A percentile compares a stretch with the other conserved stretches of the same genome.
Evolutionary conservation across 2,888 invertebrate species (phyloP).

Genomic region (Trichopoda pennipes): DNA sequence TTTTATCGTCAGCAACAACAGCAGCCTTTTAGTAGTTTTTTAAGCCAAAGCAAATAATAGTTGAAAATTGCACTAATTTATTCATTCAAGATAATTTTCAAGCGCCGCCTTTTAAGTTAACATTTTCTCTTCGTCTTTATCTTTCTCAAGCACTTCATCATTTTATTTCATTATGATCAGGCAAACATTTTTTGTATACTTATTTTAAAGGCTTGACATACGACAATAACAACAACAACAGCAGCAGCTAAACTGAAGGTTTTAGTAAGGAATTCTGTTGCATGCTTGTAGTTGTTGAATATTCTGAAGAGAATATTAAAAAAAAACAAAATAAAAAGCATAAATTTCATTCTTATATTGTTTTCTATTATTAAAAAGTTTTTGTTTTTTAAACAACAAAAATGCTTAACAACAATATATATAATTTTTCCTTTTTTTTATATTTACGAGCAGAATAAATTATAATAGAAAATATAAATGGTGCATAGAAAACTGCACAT

Average conservation of each 20-base stretch:
- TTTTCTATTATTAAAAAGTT: conserved; percentile 65
- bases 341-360: conserved; percentile 58
- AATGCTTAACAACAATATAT: not conserved
- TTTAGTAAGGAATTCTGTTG: conserved; percentile 38
- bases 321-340: not conserved
- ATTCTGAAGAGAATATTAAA: not conserved
- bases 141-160: conserved; percentile 18
- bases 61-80: conserved; percentile 70
- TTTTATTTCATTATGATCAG: conserved; percentile 43
- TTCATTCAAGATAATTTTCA: conserved; percentile 71
- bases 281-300: conserved; percentile 32
- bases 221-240: not conserved
- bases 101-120: conserved; percentile 62
- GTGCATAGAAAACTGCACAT: conserved; percentile 25
- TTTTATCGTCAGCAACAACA: conserved; percentile 8
- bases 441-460: conserved; percentile 53
- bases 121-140: conserved; percentile 22
- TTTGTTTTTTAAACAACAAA: conserved; percentile 41
- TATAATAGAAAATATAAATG: conserved; percentile 61
- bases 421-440: conserved; percentile 10
- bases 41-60: conserved; percentile 43
- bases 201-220: conserved; percentile 27
- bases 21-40: conserved; percentile 26
- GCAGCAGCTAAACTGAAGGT: conserved; percentile 10
- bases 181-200: not conserved